Evolutionary conservation across 1,140 invertebrate genomes (phyloP).

Genomic region (Drosophila burlai): DNA sequence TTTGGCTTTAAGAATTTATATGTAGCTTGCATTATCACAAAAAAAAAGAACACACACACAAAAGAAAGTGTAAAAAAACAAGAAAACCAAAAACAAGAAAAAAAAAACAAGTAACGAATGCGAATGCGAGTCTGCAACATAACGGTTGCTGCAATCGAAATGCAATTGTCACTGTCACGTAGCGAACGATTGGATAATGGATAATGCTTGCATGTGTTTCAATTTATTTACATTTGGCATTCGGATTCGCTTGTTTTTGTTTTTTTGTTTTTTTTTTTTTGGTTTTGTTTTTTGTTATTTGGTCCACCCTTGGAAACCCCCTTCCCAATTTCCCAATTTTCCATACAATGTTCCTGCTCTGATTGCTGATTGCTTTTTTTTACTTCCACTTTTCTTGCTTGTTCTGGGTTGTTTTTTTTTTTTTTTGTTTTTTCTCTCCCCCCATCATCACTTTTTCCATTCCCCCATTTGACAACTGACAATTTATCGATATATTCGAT

Average conservation of each 20-base stretch:
- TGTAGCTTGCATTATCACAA: constrained; percentile 19
- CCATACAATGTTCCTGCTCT: constrained; percentile 13
- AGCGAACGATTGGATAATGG: constrained; percentile 49
- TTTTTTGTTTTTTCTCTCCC: not conserved
- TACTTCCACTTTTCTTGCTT: constrained; percentile 31
- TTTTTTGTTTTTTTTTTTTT: constrained; percentile 14
- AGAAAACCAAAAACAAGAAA: not conserved
- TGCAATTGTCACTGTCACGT: constrained; percentile 56
- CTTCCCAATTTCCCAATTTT: not conserved
- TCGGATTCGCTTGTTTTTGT: constrained; percentile 38
- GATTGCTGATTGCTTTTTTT: constrained; percentile 38
- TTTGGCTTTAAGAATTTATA: constrained; percentile 35
- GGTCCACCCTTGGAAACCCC: not conserved
- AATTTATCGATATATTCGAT: constrained; percentile 47
- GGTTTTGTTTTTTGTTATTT: not conserved
- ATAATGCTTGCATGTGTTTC: constrained; percentile 57
- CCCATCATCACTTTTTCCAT: constrained; percentile 1
- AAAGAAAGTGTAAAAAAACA: not conserved
- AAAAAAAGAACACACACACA: not conserved
- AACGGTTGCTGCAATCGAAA: constrained; percentile 33
- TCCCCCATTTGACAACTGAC: constrained; percentile 24
- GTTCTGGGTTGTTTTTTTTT: not conserved
- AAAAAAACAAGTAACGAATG: constrained; percentile 24
- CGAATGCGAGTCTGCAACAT: constrained; percentile 31
- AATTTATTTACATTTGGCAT: constrained; percentile 58